These are phyloP conservation scores for Anaspis maculata DNA, from an alignment of 2,888 invertebrate species.

Conservation along the genomic window DNA sequence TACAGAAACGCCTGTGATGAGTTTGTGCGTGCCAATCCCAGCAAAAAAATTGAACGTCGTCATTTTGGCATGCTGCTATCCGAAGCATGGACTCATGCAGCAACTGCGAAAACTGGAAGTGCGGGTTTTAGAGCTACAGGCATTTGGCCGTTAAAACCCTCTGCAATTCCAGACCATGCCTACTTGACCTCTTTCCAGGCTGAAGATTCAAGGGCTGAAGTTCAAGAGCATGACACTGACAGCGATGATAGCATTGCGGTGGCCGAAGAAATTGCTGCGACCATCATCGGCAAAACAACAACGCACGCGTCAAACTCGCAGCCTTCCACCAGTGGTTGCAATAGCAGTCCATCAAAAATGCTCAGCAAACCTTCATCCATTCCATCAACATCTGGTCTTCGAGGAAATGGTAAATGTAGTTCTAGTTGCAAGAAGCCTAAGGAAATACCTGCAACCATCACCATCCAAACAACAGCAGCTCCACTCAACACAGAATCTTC, in stretches of 20 bases:
- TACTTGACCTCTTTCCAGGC: too few species aligned
- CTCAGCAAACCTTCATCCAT: too few species aligned
- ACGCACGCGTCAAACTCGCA: neutral
- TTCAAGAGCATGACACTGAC: neutral
- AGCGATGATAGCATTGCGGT: neutral
- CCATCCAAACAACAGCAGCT: neutral
- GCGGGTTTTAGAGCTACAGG: slow-evolving; percentile 19
- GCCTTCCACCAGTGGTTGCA: neutral
- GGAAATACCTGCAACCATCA: neutral
- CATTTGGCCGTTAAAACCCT: slow-evolving; percentile 17
- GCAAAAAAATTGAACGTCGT: slow-evolving; percentile 4
- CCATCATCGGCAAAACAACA: neutral
- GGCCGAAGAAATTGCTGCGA: neutral
- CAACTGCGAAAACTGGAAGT: slow-evolving; percentile 16
- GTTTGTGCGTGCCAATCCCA: slow-evolving; percentile 1
- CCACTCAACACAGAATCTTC: neutral
- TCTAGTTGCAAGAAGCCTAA: too few species aligned
- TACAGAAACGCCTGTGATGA: neutral
- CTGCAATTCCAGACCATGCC: slow-evolving; percentile 22
- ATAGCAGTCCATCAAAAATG: too few species aligned
- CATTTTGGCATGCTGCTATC: slow-evolving; percentile 16
- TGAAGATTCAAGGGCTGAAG: neutral
- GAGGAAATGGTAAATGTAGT: too few species aligned
- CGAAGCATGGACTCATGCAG: slow-evolving; percentile 16
- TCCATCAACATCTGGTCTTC: too few species aligned